Conservation (phyloP, 2,888 invertebrate species). For the Amphipoea oculea region DNA sequence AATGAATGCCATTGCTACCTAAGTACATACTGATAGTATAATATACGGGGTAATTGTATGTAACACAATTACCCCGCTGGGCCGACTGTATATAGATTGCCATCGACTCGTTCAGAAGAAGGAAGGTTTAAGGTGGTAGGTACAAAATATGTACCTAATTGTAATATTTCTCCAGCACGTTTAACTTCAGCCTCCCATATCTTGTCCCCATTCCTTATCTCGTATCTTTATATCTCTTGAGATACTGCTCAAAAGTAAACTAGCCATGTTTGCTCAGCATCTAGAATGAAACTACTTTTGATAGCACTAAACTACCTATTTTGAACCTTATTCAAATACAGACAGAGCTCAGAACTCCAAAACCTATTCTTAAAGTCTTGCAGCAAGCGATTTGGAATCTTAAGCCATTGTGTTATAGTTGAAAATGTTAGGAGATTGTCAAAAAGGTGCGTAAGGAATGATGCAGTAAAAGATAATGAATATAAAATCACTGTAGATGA, state of each 20-base stretch:
- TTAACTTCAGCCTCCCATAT: constrained; percentile 50
- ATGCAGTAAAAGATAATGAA: constrained; percentile 41
- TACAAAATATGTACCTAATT: constrained; percentile 1
- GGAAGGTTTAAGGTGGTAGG: not conserved
- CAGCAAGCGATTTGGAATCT: not conserved
- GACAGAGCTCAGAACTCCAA: not conserved
- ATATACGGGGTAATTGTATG: too few relatives aligned
- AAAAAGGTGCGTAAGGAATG: constrained; percentile 21
- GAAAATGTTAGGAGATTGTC: not conserved
- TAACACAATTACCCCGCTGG: too few relatives aligned
- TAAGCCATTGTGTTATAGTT: accelerated
- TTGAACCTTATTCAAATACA: constrained; percentile 13
- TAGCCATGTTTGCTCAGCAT: constrained; percentile 57
- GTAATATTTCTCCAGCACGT: constrained; percentile 20
- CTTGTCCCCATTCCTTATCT: constrained; percentile 69
- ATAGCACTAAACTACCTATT: constrained; percentile 20
- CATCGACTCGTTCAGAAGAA: too few relatives aligned
- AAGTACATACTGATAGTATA: too few relatives aligned
- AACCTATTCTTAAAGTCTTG: accelerated
- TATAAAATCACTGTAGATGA: constrained; percentile 53
- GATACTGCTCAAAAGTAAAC: constrained; percentile 69
- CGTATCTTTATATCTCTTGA: constrained; percentile 59
- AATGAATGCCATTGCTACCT: too few relatives aligned
- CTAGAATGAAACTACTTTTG: constrained; percentile 40
- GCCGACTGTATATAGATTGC: too few relatives aligned